Evolutionary conservation across 2,113 vertebrate species (phyloP), one percentile per base, ranked within the genome.

Genomic region (Lepisosteus oculatus): DNA sequence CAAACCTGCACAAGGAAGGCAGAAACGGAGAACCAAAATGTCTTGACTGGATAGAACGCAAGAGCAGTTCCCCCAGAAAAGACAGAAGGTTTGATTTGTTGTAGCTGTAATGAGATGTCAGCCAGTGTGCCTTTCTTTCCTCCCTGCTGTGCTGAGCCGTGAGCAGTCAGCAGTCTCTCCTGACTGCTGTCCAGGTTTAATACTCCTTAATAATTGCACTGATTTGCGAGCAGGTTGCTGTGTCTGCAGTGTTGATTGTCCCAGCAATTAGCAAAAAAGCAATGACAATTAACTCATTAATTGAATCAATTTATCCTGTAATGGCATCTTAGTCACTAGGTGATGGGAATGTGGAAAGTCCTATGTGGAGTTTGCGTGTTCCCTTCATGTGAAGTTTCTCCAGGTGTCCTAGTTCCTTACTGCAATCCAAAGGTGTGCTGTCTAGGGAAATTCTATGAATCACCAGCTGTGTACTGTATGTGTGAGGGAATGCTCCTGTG

Each of bases 81-180:
- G 56, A 59, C 56, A 59, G 56, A 59, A 11, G 56, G 56, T 59
- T n/a, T 14, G 56, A 59, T 59, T 59, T 59, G 56, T 59, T 59
- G 29, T 59, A 14, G 11, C 56, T 59, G 56, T 8, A 59, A 59
- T 59, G 11, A n/a, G 56, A n/a, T 59, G 56, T 59, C 56, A 59
- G 3, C 56, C n/a, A 11, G 7, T 59, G 5, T 59, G 1, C 13
- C n/a, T 59, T 13, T 59, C 1, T 13, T 13, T 59, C 56, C 56
- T 59, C 11, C n/a, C n/a, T 59, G 11, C 4, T 59, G 56, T 4
- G 11, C 11, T 13, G 4, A 13, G n/a, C 11, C 3, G 56, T 59
- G n/a, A 59, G 3, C 56, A 51, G 5, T 59, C 11, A 12, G 3
- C 11, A 59, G 13, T 59, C 56, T 59, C 2, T 29, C 2, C 29